A percentile compares a stretch with the other conserved stretches of the same genome.
These are phyloP conservation scores for Myoxocephalus aenaeus DNA, from an alignment of 2,797 vertebrate genomes.

Conservation along the genomic window DNA sequence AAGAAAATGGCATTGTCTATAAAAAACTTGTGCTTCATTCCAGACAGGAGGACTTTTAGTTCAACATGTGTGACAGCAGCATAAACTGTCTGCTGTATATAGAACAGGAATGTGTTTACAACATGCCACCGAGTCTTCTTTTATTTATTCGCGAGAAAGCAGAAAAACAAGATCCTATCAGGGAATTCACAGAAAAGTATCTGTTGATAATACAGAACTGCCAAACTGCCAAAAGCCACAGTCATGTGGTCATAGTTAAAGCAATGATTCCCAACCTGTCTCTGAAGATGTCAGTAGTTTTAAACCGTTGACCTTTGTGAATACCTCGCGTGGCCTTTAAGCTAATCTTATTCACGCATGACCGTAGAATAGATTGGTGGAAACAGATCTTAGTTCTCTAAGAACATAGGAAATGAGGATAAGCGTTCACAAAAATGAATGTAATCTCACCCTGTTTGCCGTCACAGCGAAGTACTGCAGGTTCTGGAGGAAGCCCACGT, in stretches of 20 bases:
- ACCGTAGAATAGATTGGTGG: neutral
- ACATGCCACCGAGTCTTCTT: neutral
- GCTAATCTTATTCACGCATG: conserved; percentile 11
- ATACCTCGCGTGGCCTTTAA: conserved; percentile 29
- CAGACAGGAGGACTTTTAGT: neutral
- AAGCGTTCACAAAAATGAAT: neutral
- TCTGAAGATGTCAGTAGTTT: conserved; percentile 9
- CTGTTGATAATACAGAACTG: neutral
- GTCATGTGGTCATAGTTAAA: conserved; percentile 18
- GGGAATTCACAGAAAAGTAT: no score
- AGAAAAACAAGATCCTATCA: neutral
- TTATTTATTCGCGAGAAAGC: neutral
- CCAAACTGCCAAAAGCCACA: no score
- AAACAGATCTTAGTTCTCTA: neutral
- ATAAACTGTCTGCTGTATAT: neutral
- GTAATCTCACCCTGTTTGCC: conserved; percentile 91
- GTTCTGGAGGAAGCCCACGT: conserved; percentile 93
- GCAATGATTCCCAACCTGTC: conserved; percentile 7
- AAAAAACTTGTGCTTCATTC: conserved; percentile 10
- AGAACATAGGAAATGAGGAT: neutral
- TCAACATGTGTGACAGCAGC: no score
- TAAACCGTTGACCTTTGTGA: conserved; percentile 20
- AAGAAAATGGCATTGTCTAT: conserved; percentile 2
- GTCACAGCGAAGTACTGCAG: conserved; percentile 95
- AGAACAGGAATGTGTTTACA: neutral